Percentiles rank a stretch among this genome's conserved stretches.
phyloP scores from a whole-genome alignment of 2,797 vertebrate genomes.

The Poeciliopsis presidionis region DNA sequence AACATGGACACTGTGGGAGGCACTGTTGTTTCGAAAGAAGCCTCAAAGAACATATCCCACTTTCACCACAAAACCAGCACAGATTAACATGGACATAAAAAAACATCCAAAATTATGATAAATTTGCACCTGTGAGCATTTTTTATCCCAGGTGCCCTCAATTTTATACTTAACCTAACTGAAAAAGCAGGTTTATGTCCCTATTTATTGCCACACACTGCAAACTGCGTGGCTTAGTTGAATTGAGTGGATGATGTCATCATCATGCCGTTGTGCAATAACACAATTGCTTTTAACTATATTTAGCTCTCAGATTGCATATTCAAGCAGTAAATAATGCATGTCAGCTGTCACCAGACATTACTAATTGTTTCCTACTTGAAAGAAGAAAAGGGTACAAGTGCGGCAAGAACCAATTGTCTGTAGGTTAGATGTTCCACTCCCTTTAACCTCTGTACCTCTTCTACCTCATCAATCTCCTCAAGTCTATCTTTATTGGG shows the following conservation, averaged over 20 bases:
- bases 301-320: background rate
- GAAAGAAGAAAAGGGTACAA: conserved; percentile 1
- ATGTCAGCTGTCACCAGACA: background rate
- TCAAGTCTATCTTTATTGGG: conserved; percentile 54
- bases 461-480: conserved; percentile 30
- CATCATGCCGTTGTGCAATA: background rate
- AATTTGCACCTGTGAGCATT: background rate
- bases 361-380: conserved; percentile 4
- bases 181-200: background rate
- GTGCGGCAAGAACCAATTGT: conserved; percentile 17
- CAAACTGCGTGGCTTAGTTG: background rate
- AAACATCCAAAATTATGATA: background rate
- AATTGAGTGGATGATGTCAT: background rate
- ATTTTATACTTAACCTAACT: background rate
- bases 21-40: background rate
- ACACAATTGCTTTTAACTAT: conserved; percentile 7
- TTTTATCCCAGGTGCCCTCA: background rate
- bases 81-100: background rate
- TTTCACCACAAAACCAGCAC: background rate
- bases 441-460: conserved; percentile 25
- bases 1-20: background rate
- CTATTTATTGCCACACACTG: background rate
- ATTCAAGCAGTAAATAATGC: background rate
- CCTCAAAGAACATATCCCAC: background rate
- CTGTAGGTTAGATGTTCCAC: conserved; percentile 22